Evolutionary conservation across 2,888 invertebrate species (phyloP).

Genomic region (Coenonympha glycerion): DNA sequence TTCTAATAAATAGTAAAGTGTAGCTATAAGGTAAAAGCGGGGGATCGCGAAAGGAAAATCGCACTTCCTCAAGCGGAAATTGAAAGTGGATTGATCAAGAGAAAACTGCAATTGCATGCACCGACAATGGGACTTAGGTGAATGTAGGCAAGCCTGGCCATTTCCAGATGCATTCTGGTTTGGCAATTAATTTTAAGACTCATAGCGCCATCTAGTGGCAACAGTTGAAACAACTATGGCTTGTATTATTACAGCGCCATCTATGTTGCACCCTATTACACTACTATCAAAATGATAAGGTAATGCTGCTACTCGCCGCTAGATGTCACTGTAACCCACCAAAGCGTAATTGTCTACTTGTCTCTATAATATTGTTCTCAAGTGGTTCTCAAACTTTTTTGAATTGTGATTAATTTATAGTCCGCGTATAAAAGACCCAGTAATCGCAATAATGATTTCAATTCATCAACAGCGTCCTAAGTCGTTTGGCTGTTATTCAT

Average conservation of each 20-base stretch:
- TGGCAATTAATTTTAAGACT: constrained; percentile 11
- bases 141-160: neutral
- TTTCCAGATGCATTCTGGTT: neutral
- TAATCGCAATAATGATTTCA: no score
- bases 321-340: constrained; percentile 43
- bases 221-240: constrained; percentile 9
- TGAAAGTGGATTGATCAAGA: constrained; percentile 65
- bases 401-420: no score
- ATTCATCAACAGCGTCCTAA: no score
- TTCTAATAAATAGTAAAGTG: constrained; percentile 14
- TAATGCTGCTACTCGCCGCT: constrained; percentile 32
- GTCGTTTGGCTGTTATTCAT: no score
- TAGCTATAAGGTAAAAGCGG: constrained; percentile 58
- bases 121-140: neutral
- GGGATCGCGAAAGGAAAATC: constrained; percentile 66
- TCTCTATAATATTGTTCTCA: no score
- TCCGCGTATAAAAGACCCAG: no score
- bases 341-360: no score
- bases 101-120: constrained; percentile 65
- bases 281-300: neutral
- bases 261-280: constrained; percentile 39
- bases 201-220: constrained; percentile 44
- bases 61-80: constrained; percentile 72
- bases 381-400: no score
- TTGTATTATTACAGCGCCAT: constrained; percentile 35